These are phyloP conservation scores for Acronicta leporina DNA, from an alignment of 2,888 invertebrate species.

Conservation along the genomic window DNA sequence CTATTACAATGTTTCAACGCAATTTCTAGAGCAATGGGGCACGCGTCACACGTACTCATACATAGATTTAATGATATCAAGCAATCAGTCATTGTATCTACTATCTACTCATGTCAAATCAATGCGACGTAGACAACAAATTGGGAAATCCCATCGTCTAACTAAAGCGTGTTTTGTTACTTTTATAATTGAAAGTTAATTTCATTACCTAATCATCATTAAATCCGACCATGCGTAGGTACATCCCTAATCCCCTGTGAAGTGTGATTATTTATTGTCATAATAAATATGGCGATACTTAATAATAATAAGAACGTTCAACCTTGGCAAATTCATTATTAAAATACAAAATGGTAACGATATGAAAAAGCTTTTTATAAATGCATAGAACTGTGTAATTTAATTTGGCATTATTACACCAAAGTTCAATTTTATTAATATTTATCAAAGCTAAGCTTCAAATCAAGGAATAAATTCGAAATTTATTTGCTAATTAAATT, in stretches of 20 bases:
- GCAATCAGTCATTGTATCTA: slow-evolving; percentile 11
- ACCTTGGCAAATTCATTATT: no score
- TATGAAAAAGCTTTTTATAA: neutral
- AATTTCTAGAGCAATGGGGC: neutral
- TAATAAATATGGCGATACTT: no score
- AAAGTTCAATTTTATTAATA: no score
- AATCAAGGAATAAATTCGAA: no score
- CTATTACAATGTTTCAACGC: neutral
- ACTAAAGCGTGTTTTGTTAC: neutral
- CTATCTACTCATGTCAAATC: slow-evolving; percentile 9
- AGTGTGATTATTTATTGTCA: no score
- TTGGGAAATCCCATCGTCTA: neutral
- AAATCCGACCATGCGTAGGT: no score
- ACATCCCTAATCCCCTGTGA: no score
- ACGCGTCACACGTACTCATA: neutral
- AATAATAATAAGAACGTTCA: no score
- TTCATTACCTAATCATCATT: no score
- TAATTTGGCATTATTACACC: no score
- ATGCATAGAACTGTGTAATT: neutral
- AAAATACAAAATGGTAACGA: neutral
- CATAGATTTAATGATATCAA: neutral
- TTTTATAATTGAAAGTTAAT: no score
- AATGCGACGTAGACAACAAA: neutral
- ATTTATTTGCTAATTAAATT: neutral
- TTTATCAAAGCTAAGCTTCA: no score